phyloP scores from a whole-genome alignment of 2,113 vertebrate genomes.

The Pavo muticus region DNA sequence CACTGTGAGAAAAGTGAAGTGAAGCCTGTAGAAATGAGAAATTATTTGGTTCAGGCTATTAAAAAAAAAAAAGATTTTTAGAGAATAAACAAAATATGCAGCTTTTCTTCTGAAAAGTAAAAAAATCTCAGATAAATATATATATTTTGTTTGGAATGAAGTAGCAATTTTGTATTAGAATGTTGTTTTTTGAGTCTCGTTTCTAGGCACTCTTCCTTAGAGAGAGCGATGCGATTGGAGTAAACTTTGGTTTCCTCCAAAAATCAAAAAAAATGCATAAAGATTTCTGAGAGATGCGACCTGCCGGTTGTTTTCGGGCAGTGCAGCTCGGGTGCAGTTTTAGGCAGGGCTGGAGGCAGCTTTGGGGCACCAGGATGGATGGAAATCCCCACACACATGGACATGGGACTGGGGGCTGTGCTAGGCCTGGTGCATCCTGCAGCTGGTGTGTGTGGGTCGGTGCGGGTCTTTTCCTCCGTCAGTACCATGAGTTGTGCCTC shows the following conservation, averaged over 20 bases:
- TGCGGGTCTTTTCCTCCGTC: accelerated
- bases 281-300: background rate
- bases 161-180: background rate
- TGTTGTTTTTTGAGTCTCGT: background rate
- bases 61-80: slow-evolving; percentile 79
- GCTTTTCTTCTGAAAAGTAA: slow-evolving; percentile 49
- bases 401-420: no score
- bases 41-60: slow-evolving; percentile 98
- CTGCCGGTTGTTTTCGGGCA: background rate
- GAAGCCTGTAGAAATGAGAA: slow-evolving; percentile 93
- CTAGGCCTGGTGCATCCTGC: background rate
- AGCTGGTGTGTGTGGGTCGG: background rate
- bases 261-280: background rate
- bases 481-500: background rate
- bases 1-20: slow-evolving; percentile 90
- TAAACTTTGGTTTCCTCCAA: background rate
- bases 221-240: background rate
- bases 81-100: slow-evolving; percentile 80
- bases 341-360: background rate
- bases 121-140: slow-evolving; percentile 42
- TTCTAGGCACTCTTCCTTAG: background rate
- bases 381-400: background rate
- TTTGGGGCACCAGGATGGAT: background rate
- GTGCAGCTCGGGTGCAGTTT: background rate
- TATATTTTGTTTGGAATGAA: slow-evolving; percentile 9